phyloP scores from a whole-genome alignment of 2,113 vertebrate species.

The Lophura nycthemera region DNA sequence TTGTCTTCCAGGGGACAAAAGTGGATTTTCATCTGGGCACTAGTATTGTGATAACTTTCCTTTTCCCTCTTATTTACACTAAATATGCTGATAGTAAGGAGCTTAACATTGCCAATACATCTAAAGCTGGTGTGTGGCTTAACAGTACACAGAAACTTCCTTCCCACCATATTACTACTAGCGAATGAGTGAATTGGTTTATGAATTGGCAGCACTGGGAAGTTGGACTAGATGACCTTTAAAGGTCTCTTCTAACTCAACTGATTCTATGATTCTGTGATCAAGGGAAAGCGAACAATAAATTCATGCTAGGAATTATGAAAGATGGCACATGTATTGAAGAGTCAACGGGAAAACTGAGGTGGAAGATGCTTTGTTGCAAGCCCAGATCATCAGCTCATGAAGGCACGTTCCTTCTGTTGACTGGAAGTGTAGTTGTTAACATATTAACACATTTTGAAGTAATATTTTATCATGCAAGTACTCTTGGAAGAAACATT shows the following conservation, averaged over 20 bases:
- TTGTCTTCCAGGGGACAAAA: background rate
- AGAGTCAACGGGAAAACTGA: background rate
- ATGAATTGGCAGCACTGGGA: background rate
- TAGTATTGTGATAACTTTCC: background rate
- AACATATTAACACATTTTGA: background rate
- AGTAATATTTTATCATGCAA: background rate
- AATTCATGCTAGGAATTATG: background rate
- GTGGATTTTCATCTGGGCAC: background rate
- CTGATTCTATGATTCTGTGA: no score
- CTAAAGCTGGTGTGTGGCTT: background rate
- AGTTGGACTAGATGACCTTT: no score
- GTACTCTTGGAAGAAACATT: background rate
- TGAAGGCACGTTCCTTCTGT: background rate
- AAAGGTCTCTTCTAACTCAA: no score
- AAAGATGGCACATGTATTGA: background rate
- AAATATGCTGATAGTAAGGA: background rate
- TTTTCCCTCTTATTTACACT: background rate
- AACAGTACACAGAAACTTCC: background rate
- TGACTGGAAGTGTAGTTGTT: background rate
- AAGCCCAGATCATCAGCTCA: background rate
- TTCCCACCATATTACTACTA: background rate
- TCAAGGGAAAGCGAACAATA: background rate
- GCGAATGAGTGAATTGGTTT: background rate
- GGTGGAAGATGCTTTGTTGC: background rate
- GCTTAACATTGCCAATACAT: fast-evolving